phyloP scores from a whole-genome alignment of 2,113 vertebrate species.

The Choloepus hoffmanni region DNA sequence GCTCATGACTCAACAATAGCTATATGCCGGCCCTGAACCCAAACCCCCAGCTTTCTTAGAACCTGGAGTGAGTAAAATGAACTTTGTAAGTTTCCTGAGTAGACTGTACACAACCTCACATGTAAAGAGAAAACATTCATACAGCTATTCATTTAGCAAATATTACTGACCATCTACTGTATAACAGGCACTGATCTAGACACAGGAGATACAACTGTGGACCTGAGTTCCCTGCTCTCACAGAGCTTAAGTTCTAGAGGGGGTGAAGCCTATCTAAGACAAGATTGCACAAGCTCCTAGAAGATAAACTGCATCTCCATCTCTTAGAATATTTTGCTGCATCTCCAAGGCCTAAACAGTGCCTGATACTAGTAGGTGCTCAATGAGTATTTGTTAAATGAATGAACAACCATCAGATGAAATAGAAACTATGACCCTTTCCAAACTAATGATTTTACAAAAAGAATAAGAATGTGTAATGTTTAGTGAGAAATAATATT shows the following conservation, averaged over 20 bases:
- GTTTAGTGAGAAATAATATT: conserved; percentile 24
- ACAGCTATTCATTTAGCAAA: not conserved
- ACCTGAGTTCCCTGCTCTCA: not conserved
- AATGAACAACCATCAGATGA: not conserved
- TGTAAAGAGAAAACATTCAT: conserved; percentile 9
- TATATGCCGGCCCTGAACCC: not conserved
- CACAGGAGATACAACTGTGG: not conserved
- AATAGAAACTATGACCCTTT: not conserved
- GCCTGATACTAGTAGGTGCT: not conserved
- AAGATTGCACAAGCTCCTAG: not conserved
- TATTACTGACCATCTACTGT: not conserved
- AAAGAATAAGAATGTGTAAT: not conserved
- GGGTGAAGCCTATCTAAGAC: conserved; percentile 1
- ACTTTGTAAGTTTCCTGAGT: not conserved
- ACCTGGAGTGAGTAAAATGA: not conserved
- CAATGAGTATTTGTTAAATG: not conserved
- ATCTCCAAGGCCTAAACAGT: not conserved
- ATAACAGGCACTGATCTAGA: not conserved
- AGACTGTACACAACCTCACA: not conserved
- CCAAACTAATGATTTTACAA: conserved; percentile 12
- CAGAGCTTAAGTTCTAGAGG: not conserved
- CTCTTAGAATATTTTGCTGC: not conserved
- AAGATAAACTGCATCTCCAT: not conserved
- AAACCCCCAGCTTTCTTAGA: not conserved
- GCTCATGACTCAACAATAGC: not conserved